phyloP scores from a whole-genome alignment of 2,888 invertebrate genomes.

The Coleophora flavipennella region DNA sequence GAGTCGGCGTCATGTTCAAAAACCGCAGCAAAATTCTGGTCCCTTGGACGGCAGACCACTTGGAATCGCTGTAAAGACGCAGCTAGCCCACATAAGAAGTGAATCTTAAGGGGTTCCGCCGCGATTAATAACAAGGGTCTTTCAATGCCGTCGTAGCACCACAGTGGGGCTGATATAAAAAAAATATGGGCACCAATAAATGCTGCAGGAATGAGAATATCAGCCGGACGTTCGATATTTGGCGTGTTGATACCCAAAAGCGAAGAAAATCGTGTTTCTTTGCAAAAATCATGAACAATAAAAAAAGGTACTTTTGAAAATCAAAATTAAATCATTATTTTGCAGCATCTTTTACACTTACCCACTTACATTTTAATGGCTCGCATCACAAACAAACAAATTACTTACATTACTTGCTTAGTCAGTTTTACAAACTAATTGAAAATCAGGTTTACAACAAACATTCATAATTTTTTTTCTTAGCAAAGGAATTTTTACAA shows the following conservation, averaged over 20 bases:
- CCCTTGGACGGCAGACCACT: background rate
- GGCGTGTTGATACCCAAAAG: background rate
- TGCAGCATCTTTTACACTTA: too few relatives aligned
- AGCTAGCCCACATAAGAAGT: conserved; percentile 40
- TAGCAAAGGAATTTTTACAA: too few relatives aligned
- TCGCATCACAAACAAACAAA: too few relatives aligned
- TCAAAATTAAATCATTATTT: too few relatives aligned
- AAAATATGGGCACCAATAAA: background rate
- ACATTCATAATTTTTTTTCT: too few relatives aligned
- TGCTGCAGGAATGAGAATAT: background rate
- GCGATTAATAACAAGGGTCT: conserved; percentile 16
- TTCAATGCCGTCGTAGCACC: conserved; percentile 1
- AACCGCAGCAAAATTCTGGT: background rate
- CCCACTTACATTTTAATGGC: too few relatives aligned
- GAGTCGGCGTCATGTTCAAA: conserved; percentile 1
- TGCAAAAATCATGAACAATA: background rate
- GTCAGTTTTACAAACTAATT: too few relatives aligned
- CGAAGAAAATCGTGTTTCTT: background rate
- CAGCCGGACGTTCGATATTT: background rate
- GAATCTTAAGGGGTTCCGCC: conserved; percentile 38
- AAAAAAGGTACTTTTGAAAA: background rate
- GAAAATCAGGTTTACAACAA: too few relatives aligned
- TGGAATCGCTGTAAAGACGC: conserved; percentile 9
- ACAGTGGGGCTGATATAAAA: background rate
- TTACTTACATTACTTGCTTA: too few relatives aligned